Conservation (phyloP, 2,797 vertebrate genomes). For the Dicrostonyx torquatus region DNA sequence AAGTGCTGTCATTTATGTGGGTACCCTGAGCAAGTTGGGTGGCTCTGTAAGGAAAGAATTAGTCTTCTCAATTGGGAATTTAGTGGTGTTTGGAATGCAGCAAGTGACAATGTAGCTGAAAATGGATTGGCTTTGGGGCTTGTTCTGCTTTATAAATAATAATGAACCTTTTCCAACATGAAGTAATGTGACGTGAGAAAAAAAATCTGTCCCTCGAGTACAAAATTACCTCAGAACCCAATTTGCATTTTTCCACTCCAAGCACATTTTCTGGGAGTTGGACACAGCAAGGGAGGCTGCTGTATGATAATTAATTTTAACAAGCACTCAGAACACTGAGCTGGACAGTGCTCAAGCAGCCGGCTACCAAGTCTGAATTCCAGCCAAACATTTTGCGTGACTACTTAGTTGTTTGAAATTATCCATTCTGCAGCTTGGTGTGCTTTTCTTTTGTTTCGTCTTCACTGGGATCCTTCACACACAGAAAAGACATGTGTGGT, state of each 20-base stretch:
- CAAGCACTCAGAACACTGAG: slow-evolving; percentile 58
- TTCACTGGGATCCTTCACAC: not conserved
- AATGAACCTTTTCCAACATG: slow-evolving; percentile 74
- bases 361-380: slow-evolving; percentile 27
- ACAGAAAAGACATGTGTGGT: not conserved
- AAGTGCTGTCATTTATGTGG: slow-evolving; percentile 35
- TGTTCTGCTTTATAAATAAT: slow-evolving; percentile 77
- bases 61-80: slow-evolving; percentile 62
- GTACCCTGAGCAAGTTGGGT: slow-evolving; percentile 56
- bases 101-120: slow-evolving; percentile 68
- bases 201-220: slow-evolving; percentile 64
- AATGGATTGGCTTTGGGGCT: slow-evolving; percentile 73
- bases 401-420: slow-evolving; percentile 52
- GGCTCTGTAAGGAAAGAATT: slow-evolving; percentile 65
- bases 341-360: slow-evolving; percentile 25
- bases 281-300: slow-evolving; percentile 49
- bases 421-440: not conserved
- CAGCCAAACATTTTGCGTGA: not conserved
- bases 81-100: slow-evolving; percentile 64
- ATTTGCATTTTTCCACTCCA: slow-evolving; percentile 74
- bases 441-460: not conserved
- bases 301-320: slow-evolving; percentile 77
- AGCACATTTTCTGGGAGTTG: slow-evolving; percentile 74
- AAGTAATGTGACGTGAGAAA: slow-evolving; percentile 59
- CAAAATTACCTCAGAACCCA: slow-evolving; percentile 74